A percentile compares a stretch with the other conserved stretches of the same genome.
These are phyloP conservation scores for Notarius quadriscutis DNA, from an alignment of 2,113 vertebrate genomes.

Conservation along the genomic window DNA sequence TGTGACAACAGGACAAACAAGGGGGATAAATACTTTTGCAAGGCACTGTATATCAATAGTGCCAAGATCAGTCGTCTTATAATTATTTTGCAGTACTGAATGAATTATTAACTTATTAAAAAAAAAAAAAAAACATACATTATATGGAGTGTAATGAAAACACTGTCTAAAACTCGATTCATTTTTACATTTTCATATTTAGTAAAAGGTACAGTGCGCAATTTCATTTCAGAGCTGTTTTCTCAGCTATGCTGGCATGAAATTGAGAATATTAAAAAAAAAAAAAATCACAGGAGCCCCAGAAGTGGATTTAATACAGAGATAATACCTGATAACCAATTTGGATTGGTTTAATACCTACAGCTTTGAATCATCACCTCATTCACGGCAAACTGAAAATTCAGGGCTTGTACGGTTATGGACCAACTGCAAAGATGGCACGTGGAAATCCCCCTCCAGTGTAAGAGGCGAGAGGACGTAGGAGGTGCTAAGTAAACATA, in stretches of 20 bases:
- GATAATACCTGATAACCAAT: too few species aligned
- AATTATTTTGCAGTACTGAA: background rate
- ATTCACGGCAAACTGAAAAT: background rate
- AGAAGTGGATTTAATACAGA: too few species aligned
- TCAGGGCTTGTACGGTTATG: background rate
- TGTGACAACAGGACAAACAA: too few species aligned
- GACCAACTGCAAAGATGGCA: slow-evolving; percentile 1
- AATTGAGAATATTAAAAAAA: background rate
- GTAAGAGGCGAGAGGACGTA: slow-evolving; percentile 5
- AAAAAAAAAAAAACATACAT: background rate
- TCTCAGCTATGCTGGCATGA: background rate
- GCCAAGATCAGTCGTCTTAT: background rate
- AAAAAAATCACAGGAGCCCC: background rate
- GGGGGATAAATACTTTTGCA: too few species aligned
- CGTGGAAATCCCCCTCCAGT: slow-evolving; percentile 26
- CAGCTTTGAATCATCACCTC: background rate
- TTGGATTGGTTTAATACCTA: background rate
- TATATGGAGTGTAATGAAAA: background rate
- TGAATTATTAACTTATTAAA: background rate
- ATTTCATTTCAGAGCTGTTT: background rate
- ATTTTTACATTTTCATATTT: background rate
- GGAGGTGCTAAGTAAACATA: slow-evolving; percentile 16
- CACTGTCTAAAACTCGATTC: background rate
- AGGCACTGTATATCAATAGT: too few species aligned
- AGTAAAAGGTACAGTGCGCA: background rate